Percentiles rank a stretch among this genome's conserved stretches.
phyloP scores from a whole-genome alignment of 2,888 invertebrate species.

The Willowsia nigromaculata region DNA sequence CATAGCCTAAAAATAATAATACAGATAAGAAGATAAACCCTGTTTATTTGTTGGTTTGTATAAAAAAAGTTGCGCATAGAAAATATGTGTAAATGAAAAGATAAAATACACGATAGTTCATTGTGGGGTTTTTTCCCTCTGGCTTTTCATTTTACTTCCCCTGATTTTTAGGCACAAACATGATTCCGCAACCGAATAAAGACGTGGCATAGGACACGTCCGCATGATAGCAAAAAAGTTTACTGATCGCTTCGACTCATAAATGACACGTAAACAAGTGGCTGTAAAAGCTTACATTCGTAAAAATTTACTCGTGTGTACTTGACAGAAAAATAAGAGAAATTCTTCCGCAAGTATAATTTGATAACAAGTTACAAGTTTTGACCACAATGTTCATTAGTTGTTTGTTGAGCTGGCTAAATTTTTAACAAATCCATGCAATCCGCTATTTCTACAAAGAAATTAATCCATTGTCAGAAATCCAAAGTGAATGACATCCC shows the following conservation, averaged over 20 bases:
- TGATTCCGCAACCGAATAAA: slow-evolving; percentile 14
- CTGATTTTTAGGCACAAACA: background rate
- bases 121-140: background rate
- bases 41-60: background rate
- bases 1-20: background rate
- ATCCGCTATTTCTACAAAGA: no score
- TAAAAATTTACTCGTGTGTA: no score
- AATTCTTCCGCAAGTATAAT: no score
- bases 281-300: no score
- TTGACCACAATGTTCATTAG: no score
- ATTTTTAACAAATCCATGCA: no score
- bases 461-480: background rate
- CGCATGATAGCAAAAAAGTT: background rate
- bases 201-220: background rate
- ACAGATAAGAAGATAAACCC: background rate
- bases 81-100: slow-evolving; percentile 13
- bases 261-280: background rate
- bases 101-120: background rate
- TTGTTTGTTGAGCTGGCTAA: no score
- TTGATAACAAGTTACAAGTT: no score
- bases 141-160: background rate
- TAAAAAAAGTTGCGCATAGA: background rate
- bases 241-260: background rate
- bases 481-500: background rate
- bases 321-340: no score